Base-by-base conservation (phyloP, 2,888 invertebrate genomes). In the Mythimna ferrago region DNA sequence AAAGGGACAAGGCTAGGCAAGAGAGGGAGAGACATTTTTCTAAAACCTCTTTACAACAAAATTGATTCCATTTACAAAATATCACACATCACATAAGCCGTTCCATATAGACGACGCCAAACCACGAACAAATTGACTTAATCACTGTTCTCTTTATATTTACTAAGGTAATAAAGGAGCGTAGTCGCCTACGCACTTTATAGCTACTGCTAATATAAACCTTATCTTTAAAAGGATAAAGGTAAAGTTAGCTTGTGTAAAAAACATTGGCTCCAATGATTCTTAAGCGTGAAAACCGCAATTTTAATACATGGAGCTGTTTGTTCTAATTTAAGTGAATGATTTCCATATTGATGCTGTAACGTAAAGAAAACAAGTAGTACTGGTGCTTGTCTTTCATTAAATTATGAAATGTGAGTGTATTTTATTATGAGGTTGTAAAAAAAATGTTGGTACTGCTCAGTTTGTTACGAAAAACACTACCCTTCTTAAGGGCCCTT, bases 71-170 rank as follows among this genome's bases (percentile, higher is more conserved):
- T 21, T 58, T 58, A 11, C 35, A n/a, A 72, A 54, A 57, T 14
- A 19, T 63, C 19, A 2, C 19, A 62, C n/a, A 56, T 76, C 54
- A 51, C 38, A 48, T 63, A 69, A 70, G 14, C 53, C 64, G 11
- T 35, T 41, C 58, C 56, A 70, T 72, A 69, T 21, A 67, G 54
- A 68, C 68, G 53, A 38, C 63, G 53, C 9, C 14, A 41, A 44
- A 61, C 61, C 66, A 26, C 48, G 72, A 41, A 74, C 81, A 73
- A 80, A 81, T 81, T 80, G 60, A 77, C 80, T 85, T 80, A 71
- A 77, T 80, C 61, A 77, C 77, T 71, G 62, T 74, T 79, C 73
- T 66, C 51, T 56, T 60, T 61, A 66, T 75, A 81, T 82, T 78
- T 78, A 76, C 67, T 10, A 76, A 54, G 73, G 60, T 69, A 69